phyloP scores from a whole-genome alignment of 2,888 invertebrate genomes.

The Aleiodes testaceus region DNA sequence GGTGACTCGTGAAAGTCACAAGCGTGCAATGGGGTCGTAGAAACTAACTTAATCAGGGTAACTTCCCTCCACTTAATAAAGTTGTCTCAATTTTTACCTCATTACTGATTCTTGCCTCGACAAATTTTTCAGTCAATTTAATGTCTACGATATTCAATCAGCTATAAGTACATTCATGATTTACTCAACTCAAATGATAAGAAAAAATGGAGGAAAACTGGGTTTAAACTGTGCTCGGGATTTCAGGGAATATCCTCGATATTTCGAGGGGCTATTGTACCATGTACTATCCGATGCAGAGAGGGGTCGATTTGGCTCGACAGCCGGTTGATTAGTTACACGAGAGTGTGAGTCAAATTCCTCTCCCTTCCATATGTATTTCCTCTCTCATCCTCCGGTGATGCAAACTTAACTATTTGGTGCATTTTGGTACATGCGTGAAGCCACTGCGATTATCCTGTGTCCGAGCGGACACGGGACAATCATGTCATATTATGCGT shows the following conservation, averaged over 20 bases:
- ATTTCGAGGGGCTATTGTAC: constrained; percentile 43
- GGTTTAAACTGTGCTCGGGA: constrained; percentile 33
- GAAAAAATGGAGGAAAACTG: constrained; percentile 3
- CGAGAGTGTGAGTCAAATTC: constrained; percentile 55
- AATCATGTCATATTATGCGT: constrained; percentile 69
- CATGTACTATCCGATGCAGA: constrained; percentile 40
- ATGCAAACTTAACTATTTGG: constrained; percentile 45
- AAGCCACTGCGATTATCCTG: constrained; percentile 61
- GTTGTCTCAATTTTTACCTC: constrained; percentile 71
- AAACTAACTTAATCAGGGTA: constrained; percentile 68
- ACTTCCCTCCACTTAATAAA: constrained; percentile 70
- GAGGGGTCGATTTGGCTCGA: constrained; percentile 62
- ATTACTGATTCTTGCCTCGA: constrained; percentile 61
- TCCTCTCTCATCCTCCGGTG: constrained; percentile 36
- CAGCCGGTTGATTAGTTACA: constrained; percentile 67
- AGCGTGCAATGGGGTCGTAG: constrained; percentile 45
- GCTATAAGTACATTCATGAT: background rate
- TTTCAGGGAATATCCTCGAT: constrained; percentile 49
- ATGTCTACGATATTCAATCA: background rate
- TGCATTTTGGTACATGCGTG: constrained; percentile 52
- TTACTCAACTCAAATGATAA: background rate
- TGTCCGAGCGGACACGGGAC: constrained; percentile 63
- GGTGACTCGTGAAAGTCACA: constrained; percentile 58
- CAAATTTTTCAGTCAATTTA: constrained; percentile 65
- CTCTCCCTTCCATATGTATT: constrained; percentile 24